A percentile compares a stretch with the other conserved stretches of the same genome.
Evolutionary conservation across 2,113 vertebrate species (phyloP).

Genomic region (Trinectes maculatus): DNA sequence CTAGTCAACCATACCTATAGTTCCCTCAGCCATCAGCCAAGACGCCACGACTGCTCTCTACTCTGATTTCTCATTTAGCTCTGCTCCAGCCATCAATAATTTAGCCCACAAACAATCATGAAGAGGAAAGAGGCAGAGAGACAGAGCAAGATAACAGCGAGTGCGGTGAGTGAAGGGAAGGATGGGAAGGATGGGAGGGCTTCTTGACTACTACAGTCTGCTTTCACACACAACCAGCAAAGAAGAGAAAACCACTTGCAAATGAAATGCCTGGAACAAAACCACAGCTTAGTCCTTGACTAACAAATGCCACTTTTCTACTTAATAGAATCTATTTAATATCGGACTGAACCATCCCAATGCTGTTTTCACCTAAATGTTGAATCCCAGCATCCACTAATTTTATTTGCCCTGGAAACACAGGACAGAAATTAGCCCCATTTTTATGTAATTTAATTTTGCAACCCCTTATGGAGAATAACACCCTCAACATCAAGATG

Average conservation of each 20-base stretch:
- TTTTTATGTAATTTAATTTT: background rate
- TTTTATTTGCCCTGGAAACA: background rate
- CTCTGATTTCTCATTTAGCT: conserved; percentile 77
- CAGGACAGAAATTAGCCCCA: conserved; percentile 4
- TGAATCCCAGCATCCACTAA: conserved; percentile 4
- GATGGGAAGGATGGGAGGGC: conserved; percentile 55
- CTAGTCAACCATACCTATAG: conserved; percentile 30
- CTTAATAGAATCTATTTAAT: conserved; percentile 21
- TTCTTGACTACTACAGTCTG: conserved; percentile 60
- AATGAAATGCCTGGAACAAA: conserved; percentile 58
- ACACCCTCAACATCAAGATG: background rate
- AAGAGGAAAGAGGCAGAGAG: conserved; percentile 39
- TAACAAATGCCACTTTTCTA: conserved; percentile 39
- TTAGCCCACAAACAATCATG: conserved; percentile 73
- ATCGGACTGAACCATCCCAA: conserved; percentile 32
- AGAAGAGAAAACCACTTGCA: conserved; percentile 43
- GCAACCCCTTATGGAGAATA: background rate
- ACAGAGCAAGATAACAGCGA: conserved; percentile 46
- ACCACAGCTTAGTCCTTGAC: conserved; percentile 31
- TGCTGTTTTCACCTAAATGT: background rate
- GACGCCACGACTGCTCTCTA: conserved; percentile 25
- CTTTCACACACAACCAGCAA: conserved; percentile 57
- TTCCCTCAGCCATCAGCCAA: conserved; percentile 30
- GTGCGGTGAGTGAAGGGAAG: conserved; percentile 53
- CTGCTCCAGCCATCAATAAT: conserved; percentile 75